These are phyloP conservation scores for Hecatera dysodea DNA, from an alignment of 2,888 invertebrate genomes.

Conservation along the genomic window DNA sequence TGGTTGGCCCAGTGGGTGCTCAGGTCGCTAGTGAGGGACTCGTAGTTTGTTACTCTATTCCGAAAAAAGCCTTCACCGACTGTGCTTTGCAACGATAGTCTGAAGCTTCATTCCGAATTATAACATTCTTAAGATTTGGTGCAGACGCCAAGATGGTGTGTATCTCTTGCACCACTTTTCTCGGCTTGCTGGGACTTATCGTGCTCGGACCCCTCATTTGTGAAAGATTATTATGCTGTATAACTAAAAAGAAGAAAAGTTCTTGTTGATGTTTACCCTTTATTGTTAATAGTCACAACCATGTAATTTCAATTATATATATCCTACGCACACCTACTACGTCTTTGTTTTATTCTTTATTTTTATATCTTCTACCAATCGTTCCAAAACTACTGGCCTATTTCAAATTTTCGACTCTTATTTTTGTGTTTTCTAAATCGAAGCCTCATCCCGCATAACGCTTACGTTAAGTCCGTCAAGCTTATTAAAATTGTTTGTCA, in stretches of 20 bases:
- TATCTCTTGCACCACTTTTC: constrained; percentile 34
- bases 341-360: constrained; percentile 25
- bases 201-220: constrained; percentile 53
- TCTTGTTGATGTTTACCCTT: background rate
- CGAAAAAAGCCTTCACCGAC: constrained; percentile 5
- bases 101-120: background rate
- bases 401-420: constrained; percentile 7
- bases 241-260: constrained; percentile 11
- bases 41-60: constrained; percentile 31
- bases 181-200: constrained; percentile 35
- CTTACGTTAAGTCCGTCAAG: constrained; percentile 55
- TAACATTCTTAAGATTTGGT: background rate
- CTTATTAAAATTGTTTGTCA: constrained; percentile 44
- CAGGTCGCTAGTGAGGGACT: constrained; percentile 19
- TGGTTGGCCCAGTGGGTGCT: constrained; percentile 35
- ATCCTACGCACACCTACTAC: constrained; percentile 13
- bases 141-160: constrained; percentile 41
- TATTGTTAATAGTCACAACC: constrained; percentile 8
- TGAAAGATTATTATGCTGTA: constrained; percentile 46
- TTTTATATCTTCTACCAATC: background rate
- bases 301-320: constrained; percentile 27
- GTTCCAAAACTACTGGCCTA: background rate
- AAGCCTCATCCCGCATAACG: constrained; percentile 34
- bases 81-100: constrained; percentile 30
- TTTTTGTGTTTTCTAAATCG: constrained; percentile 46